Evolutionary conservation across 2,797 vertebrate species (phyloP), one percentile per base, ranked within the genome.

Genomic region (Channallabes apus): DNA sequence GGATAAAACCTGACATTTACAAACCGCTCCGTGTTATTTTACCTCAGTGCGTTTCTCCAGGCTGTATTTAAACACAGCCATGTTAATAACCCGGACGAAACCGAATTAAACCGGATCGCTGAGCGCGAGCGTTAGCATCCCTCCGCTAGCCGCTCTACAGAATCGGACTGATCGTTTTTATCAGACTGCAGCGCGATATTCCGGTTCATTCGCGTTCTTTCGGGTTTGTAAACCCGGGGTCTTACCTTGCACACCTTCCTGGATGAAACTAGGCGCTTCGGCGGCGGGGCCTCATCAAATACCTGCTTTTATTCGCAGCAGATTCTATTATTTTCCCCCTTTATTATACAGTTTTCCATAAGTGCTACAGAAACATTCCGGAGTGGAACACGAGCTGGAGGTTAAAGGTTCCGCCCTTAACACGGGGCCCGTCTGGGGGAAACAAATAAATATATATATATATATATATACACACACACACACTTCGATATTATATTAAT

Each of bases 301-400:
- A 46, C 27, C 4, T 2, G 0, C 84, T 75, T 69, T 41, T 61
- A 86, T 79, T 65, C 82, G 75, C 81, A 71, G 4, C 24, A 20
- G 80, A 69, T 82, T 89, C 59, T 90, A 88, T 88, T 83, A 27
- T 88, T 88, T 87, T 93, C 91, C 91, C 91, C 92, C 41, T 27
- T 12, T 92, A 83, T 75, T 73, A 72, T 24, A 90, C 90, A 89
- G 90, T 88, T 91, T 85, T 86, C 81, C 88, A 86, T 91, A 93
- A 91, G 95, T 92, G 88, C 91, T 92, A 86, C 79, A 93, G 90
- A 85, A 85, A 61, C 67, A 91, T 92, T 91, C 90, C 79, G 84
- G 67, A 61, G 12, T 24, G 82, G 67, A 75, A 41, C 87, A 88
- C 76, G 51, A 14, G 3, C 22, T 15, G 2, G 38, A 4, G 20